Evolutionary conservation across 1,140 invertebrate species (phyloP).

Genomic region (Tetragonula clypearis): DNA sequence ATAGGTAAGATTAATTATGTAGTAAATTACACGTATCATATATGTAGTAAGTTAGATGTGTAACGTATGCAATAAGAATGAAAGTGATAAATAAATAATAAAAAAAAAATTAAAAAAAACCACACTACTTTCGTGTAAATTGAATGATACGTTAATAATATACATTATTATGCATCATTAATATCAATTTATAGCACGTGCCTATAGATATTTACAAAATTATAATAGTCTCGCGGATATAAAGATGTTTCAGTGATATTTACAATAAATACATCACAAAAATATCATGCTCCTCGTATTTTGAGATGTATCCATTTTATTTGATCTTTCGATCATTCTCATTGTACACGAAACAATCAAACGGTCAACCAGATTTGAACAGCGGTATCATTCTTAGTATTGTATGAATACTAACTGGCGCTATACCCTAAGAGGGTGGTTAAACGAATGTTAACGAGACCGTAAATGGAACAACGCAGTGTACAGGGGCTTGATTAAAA

Average conservation of each 20-base stretch:
- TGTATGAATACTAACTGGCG: slow-evolving; percentile 35
- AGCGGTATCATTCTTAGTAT: slow-evolving; percentile 26
- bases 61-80: too few species aligned
- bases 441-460: slow-evolving; percentile 72
- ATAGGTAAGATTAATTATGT: too few species aligned
- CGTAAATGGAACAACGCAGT: slow-evolving; percentile 77
- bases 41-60: too few species aligned
- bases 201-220: too few species aligned
- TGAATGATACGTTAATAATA: too few species aligned
- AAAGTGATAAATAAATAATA: too few species aligned
- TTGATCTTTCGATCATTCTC: background rate
- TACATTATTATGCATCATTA: too few species aligned
- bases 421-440: slow-evolving; percentile 62
- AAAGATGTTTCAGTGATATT: background rate
- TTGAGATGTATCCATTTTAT: background rate
- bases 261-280: background rate
- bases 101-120: too few species aligned
- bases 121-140: too few species aligned
- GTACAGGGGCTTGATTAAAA: slow-evolving; percentile 78
- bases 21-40: too few species aligned
- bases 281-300: background rate
- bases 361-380: slow-evolving; percentile 18
- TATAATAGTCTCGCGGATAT: too few species aligned
- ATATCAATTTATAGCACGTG: too few species aligned
- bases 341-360: background rate